phyloP scores from a whole-genome alignment of 2,888 invertebrate species.

The Phyto melanocephala region DNA sequence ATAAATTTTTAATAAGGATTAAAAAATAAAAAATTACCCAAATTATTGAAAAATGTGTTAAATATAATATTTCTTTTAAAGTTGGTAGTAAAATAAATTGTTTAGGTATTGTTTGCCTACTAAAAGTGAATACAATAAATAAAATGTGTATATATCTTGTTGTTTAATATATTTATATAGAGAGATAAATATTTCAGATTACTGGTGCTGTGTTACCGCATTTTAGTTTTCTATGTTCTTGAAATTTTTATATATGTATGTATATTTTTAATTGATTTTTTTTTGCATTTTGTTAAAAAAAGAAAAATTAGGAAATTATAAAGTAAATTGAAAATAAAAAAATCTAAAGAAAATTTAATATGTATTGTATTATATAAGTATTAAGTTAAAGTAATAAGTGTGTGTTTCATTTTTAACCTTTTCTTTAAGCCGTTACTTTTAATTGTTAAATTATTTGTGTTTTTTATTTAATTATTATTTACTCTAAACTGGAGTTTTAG shows the following conservation, averaged over 20 bases:
- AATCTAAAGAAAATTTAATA: slow-evolving; percentile 2
- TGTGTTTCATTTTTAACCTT: neutral
- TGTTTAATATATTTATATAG: slow-evolving; percentile 24
- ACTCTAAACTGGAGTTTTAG: neutral
- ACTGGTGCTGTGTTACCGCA: slow-evolving; percentile 5
- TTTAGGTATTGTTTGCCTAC: too few relatives aligned
- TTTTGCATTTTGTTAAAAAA: slow-evolving; percentile 26
- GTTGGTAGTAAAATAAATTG: too few relatives aligned
- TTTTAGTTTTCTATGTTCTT: slow-evolving; percentile 17
- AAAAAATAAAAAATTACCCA: too few relatives aligned
- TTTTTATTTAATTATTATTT: neutral
- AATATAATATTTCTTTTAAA: too few relatives aligned
- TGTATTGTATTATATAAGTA: too few relatives aligned
- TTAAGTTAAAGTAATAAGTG: slow-evolving; percentile 27
- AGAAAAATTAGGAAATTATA: slow-evolving; percentile 19
- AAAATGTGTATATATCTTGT: slow-evolving; percentile 15
- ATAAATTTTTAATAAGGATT: too few relatives aligned
- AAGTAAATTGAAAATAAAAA: slow-evolving; percentile 7
- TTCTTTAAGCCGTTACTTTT: slow-evolving; percentile 4
- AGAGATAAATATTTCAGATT: slow-evolving; percentile 35
- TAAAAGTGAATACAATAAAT: too few relatives aligned
- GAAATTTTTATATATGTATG: neutral
- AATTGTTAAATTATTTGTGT: neutral
- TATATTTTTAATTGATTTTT: neutral
- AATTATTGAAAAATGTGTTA: too few relatives aligned